Conservation (phyloP, 2,113 vertebrate genomes). For the Otocyon megalotis region DNA sequence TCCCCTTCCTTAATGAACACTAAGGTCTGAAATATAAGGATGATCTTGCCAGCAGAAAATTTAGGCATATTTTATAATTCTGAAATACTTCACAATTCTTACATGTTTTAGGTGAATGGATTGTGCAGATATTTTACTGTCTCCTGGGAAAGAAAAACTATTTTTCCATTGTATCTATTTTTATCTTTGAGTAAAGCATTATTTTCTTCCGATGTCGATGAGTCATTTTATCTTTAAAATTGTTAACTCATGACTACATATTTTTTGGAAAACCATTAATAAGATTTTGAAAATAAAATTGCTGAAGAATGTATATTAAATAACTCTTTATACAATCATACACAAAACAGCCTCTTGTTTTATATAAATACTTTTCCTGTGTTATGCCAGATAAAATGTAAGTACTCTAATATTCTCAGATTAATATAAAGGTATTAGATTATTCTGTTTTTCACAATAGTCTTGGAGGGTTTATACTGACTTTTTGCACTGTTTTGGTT, state of each 20-base stretch:
- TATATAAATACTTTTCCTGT: not conserved
- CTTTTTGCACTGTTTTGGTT: not conserved
- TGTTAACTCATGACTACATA: not conserved
- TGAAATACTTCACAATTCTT: constrained; percentile 5
- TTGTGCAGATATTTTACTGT: constrained; percentile 11
- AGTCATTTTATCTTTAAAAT: not conserved
- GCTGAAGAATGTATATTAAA: not conserved
- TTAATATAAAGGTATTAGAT: constrained; percentile 12
- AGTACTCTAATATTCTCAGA: not conserved
- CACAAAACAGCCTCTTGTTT: constrained; percentile 2
- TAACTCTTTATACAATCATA: not conserved
- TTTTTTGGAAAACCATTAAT: constrained; percentile 17
- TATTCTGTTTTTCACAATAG: not conserved
- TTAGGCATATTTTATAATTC: constrained; percentile 30
- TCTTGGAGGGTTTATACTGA: not conserved
- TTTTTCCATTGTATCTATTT: not conserved
- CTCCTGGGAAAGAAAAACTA: constrained; percentile 1
- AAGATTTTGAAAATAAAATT: constrained; percentile 33
- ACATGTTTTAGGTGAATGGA: not conserved
- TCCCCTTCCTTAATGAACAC: not conserved
- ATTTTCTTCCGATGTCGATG: not conserved
- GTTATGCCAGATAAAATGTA: constrained; percentile 6
- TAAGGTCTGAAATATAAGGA: not conserved
- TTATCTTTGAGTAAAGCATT: constrained; percentile 9
- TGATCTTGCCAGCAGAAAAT: not conserved